Evolutionary conservation across 2,113 vertebrate genomes (phyloP).

Genomic region (Perccottus glenii): DNA sequence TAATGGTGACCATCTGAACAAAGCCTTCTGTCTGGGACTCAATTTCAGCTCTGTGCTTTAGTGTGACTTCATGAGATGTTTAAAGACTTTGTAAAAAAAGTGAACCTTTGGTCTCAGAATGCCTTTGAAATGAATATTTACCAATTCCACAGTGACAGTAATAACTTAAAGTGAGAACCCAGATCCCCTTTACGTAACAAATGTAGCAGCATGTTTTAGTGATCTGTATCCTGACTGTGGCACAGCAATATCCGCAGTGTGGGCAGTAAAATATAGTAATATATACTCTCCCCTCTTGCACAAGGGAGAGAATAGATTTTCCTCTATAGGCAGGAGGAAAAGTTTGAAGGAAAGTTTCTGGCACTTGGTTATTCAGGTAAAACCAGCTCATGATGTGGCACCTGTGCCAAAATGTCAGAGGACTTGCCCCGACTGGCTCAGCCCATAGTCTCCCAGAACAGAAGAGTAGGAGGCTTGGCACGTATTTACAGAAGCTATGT

Average conservation of each 20-base stretch:
- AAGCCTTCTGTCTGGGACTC: slow-evolving; percentile 9
- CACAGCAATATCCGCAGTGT: slow-evolving; percentile 22
- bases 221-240: slow-evolving; percentile 15
- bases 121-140: slow-evolving; percentile 24
- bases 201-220: slow-evolving; percentile 38
- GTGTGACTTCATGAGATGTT: slow-evolving; percentile 19
- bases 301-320: slow-evolving; percentile 18
- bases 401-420: slow-evolving; percentile 42
- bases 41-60: slow-evolving; percentile 13
- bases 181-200: slow-evolving; percentile 23
- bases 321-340: slow-evolving; percentile 24
- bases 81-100: slow-evolving; percentile 15
- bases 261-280: slow-evolving; percentile 37
- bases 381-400: slow-evolving; percentile 48
- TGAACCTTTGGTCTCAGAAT: slow-evolving; percentile 19
- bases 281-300: slow-evolving; percentile 22
- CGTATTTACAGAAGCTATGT: slow-evolving; percentile 17
- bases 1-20: slow-evolving; percentile 36
- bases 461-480: slow-evolving; percentile 42
- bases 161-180: slow-evolving; percentile 13
- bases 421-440: slow-evolving; percentile 66
- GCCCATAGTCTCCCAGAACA: slow-evolving; percentile 16
- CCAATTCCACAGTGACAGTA: not conserved
- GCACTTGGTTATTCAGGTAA: slow-evolving; percentile 39
- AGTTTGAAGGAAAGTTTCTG: slow-evolving; percentile 35